A percentile compares a stretch with the other conserved stretches of the same genome.
These are phyloP conservation scores for Drosophila triauraria DNA, from an alignment of 1,140 invertebrate genomes.

Conservation along the genomic window DNA sequence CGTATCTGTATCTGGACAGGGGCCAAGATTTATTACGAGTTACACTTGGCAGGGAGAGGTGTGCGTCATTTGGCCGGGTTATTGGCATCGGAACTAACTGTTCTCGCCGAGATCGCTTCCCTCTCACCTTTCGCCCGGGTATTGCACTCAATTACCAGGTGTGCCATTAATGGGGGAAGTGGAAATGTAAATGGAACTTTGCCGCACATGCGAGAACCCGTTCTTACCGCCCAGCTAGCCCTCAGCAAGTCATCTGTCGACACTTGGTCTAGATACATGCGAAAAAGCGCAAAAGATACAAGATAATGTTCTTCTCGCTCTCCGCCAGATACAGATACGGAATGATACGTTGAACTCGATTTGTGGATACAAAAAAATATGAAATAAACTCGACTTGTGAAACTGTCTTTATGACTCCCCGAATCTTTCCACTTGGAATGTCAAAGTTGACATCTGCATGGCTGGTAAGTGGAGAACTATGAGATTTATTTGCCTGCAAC, in stretches of 20 bases:
- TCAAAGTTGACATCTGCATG: constrained; percentile 67
- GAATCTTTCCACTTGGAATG: constrained; percentile 47
- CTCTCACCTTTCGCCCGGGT: constrained; percentile 50
- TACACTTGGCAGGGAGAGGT: not conserved
- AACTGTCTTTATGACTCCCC: constrained; percentile 30
- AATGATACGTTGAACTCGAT: constrained; percentile 26
- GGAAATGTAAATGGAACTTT: constrained; percentile 65
- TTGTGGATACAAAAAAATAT: not conserved
- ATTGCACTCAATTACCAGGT: constrained; percentile 55
- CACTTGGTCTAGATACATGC: constrained; percentile 47
- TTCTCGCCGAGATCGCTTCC: constrained; percentile 54
- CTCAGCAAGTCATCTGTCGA: constrained; percentile 33
- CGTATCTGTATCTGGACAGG: constrained; percentile 40
- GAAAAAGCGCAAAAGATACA: constrained; percentile 45
- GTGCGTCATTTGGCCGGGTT: constrained; percentile 57
- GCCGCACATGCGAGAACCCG: constrained; percentile 61
- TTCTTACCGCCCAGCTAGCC: constrained; percentile 46
- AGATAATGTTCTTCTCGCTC: constrained; percentile 42
- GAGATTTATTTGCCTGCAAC: constrained; percentile 40
- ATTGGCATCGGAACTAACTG: constrained; percentile 78
- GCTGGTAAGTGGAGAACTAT: constrained; percentile 35
- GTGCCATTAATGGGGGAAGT: constrained; percentile 43
- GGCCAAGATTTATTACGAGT: constrained; percentile 45
- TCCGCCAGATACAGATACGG: constrained; percentile 24
- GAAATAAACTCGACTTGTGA: constrained; percentile 16